phyloP scores from a whole-genome alignment of 2,113 vertebrate species.

The Turnix velox region DNA sequence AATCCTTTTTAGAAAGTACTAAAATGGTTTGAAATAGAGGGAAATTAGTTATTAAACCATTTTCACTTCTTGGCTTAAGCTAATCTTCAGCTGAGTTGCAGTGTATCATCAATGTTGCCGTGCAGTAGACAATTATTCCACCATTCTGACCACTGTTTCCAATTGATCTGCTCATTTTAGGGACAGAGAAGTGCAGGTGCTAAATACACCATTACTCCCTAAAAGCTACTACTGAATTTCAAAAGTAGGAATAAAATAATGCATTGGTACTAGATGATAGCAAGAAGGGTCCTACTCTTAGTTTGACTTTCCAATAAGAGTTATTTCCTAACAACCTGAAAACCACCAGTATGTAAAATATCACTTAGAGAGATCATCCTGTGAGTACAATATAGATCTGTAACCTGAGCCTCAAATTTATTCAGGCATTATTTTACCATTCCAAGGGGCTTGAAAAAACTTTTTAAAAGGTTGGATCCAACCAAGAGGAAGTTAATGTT shows the following conservation, averaged over 20 bases:
- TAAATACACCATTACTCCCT: neutral
- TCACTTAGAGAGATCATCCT: neutral
- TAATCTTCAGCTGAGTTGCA: neutral
- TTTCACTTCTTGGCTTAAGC: neutral
- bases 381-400: neutral
- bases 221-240: neutral
- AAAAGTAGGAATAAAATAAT: neutral
- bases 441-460: neutral
- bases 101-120: neutral
- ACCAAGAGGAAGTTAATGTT: neutral
- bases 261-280: neutral
- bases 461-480: neutral
- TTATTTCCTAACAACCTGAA: neutral
- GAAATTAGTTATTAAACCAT: neutral
- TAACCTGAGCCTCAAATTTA: neutral
- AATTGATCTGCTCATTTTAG: neutral
- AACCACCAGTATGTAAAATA: neutral
- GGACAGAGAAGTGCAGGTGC: neutral
- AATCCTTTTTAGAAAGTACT: neutral
- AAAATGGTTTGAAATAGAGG: neutral
- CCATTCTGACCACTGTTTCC: neutral
- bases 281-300: neutral
- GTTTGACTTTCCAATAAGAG: neutral
- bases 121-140: neutral
- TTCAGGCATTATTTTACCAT: neutral